Conservation (phyloP, 2,113 vertebrate species). For the Gnathonemus echidnorhynchus region DNA sequence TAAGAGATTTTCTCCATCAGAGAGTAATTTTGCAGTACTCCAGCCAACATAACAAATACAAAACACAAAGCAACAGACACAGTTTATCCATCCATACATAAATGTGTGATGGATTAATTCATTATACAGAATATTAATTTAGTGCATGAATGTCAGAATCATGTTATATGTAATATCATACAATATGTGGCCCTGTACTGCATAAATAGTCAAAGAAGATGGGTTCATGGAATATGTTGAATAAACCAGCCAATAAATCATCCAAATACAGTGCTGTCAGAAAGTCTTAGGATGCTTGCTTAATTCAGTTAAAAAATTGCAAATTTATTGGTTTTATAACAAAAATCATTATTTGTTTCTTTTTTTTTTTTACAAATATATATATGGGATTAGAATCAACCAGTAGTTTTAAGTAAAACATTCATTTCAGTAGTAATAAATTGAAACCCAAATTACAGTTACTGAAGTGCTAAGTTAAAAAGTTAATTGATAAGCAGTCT, state of each 20-base stretch:
- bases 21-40: neutral
- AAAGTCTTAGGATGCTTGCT: neutral
- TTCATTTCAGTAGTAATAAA: neutral
- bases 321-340: neutral
- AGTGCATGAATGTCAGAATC: neutral
- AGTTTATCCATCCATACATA: neutral
- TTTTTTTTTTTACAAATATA: neutral
- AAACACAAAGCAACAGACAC: neutral
- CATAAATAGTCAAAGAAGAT: neutral
- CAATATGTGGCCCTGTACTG: neutral
- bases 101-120: neutral
- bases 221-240: neutral
- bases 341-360: neutral
- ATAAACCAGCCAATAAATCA: neutral
- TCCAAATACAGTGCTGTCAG: neutral
- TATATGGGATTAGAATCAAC: neutral
- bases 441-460: neutral
- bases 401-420: neutral
- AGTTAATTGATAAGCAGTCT: neutral
- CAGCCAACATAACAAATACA: neutral
- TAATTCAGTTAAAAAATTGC: neutral
- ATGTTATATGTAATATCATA: neutral
- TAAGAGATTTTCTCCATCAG: neutral
- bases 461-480: neutral
- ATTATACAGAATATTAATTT: neutral